A percentile compares a stretch with the other conserved stretches of the same genome.
These are phyloP conservation scores for Pteropus alecto DNA, from an alignment of 2,113 vertebrate genomes.

Conservation along the genomic window DNA sequence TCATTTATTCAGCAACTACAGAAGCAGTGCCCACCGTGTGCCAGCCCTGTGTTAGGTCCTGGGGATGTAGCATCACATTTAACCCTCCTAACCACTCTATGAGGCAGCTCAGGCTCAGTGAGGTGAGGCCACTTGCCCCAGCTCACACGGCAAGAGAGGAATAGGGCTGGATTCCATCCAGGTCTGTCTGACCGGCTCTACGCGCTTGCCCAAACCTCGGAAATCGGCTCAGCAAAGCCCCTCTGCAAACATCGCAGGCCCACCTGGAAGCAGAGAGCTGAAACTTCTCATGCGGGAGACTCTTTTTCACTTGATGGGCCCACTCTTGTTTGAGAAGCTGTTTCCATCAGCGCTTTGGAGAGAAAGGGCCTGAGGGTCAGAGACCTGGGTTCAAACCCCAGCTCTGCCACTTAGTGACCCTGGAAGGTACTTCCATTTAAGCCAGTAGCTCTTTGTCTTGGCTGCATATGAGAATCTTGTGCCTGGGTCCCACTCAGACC, in stretches of 20 bases:
- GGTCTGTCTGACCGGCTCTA: background rate
- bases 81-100: background rate
- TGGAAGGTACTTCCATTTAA: background rate
- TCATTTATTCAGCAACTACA: background rate
- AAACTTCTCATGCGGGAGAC: background rate
- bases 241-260: background rate
- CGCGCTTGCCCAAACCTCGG: fast-evolving
- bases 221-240: background rate
- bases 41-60: background rate
- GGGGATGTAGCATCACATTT: background rate
- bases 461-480: background rate
- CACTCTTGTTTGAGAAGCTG: background rate
- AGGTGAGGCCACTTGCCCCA: background rate
- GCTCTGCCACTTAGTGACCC: background rate
- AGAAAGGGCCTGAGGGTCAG: background rate
- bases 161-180: background rate
- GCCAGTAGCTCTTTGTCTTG: background rate
- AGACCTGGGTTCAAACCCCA: background rate
- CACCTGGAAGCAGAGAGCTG: background rate
- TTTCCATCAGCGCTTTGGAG: background rate
- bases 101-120: background rate
- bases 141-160: background rate
- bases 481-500: background rate
- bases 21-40: no score
- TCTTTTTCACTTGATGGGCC: background rate